These are phyloP conservation scores for Piscicola geometra DNA, from an alignment of 2,888 invertebrate species.

Conservation along the genomic window DNA sequence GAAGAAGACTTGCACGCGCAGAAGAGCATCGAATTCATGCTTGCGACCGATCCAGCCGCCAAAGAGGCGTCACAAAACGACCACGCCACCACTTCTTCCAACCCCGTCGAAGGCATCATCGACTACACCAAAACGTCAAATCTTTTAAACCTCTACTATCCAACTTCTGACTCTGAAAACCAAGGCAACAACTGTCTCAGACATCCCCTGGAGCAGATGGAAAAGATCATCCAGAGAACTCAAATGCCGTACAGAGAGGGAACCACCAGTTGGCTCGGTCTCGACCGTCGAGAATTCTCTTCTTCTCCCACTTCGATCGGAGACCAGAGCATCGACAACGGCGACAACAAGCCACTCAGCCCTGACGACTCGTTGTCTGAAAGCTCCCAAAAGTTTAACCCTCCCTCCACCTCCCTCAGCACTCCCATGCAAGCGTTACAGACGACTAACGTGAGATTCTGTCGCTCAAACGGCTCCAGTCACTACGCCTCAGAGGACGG, in stretches of 20 bases:
- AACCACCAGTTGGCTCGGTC: slow-evolving; percentile 31
- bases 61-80: too few species aligned
- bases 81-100: not conserved
- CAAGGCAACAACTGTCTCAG: not conserved
- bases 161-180: not conserved
- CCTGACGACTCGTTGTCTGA: not conserved
- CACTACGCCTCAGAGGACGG: not conserved
- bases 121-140: not conserved
- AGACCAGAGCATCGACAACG: not conserved
- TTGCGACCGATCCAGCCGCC: not conserved
- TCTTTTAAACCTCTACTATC: not conserved
- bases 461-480: slow-evolving; percentile 7
- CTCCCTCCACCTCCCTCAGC: not conserved
- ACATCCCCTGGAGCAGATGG: slow-evolving; percentile 44
- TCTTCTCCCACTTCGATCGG: slow-evolving; percentile 11
- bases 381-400: slow-evolving; percentile 13
- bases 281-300: slow-evolving; percentile 27
- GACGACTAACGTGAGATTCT: slow-evolving; percentile 23
- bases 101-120: not conserved
- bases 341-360: not conserved
- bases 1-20: slow-evolving; percentile 18
- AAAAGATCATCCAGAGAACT: slow-evolving; percentile 39
- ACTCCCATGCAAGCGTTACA: slow-evolving; percentile 29
- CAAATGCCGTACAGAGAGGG: slow-evolving; percentile 26
- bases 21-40: not conserved